Percentiles rank a stretch among this genome's conserved stretches.
Conservation (phyloP, 2,888 invertebrate species). For the Cistogaster globosa region DNA sequence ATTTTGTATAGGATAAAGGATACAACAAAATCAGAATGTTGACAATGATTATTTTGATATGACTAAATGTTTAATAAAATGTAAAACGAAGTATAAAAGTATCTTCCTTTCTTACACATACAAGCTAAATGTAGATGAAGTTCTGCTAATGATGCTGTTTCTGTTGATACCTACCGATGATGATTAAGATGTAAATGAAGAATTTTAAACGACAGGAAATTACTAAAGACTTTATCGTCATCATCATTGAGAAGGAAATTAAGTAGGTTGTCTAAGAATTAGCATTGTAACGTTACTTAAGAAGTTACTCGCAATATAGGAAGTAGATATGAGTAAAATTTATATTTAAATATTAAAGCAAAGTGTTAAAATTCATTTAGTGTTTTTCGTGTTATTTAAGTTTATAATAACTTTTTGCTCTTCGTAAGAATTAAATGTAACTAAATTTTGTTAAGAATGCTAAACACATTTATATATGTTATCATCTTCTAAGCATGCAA, state of each 20-base stretch:
- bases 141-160: slow-evolving; percentile 27
- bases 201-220: slow-evolving; percentile 70
- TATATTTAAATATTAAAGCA: neutral
- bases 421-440: too few species aligned
- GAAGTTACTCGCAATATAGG: slow-evolving; percentile 13
- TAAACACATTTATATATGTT: neutral
- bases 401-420: neutral
- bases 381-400: neutral
- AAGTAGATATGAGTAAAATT: slow-evolving; percentile 41
- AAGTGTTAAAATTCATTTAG: slow-evolving; percentile 6
- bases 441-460: too few species aligned
- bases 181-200: slow-evolving; percentile 34
- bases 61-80: neutral
- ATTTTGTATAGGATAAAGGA: slow-evolving; percentile 60
- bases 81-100: slow-evolving; percentile 21
- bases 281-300: slow-evolving; percentile 30
- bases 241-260: slow-evolving; percentile 67
- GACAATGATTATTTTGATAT: slow-evolving; percentile 15
- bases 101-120: slow-evolving; percentile 8
- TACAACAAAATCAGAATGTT: slow-evolving; percentile 33
- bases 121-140: neutral
- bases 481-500: neutral
- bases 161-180: slow-evolving; percentile 9
- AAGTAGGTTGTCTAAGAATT: slow-evolving; percentile 60
- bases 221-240: slow-evolving; percentile 68